Conservation (phyloP, 1,140 invertebrate genomes). For the Pectinophora gossypiella region DNA sequence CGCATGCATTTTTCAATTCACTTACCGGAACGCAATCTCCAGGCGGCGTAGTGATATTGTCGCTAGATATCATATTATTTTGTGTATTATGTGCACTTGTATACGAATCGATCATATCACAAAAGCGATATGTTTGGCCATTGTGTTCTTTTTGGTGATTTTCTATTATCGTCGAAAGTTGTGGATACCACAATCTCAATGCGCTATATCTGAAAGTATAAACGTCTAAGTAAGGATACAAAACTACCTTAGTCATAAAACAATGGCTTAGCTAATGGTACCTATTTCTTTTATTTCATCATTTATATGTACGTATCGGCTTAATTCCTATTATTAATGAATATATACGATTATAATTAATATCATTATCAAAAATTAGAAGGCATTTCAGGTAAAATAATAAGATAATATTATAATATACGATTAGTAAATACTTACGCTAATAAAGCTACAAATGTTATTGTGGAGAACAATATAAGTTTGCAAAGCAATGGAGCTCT, state of each 20-base stretch:
- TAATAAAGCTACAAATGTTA: conserved; percentile 37
- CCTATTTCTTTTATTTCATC: no score
- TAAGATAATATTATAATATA: no score
- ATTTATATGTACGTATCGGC: no score
- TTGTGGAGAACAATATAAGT: conserved; percentile 33
- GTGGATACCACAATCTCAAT: conserved; percentile 48
- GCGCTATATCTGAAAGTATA: conserved; percentile 38
- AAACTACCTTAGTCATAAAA: no score
- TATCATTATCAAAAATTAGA: no score
- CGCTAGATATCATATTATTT: conserved; percentile 1
- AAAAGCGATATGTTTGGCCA: conserved; percentile 27
- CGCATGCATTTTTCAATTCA: no score
- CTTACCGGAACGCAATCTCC: conserved; percentile 39
- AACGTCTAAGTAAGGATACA: no score
- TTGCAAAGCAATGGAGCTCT: conserved; percentile 28
- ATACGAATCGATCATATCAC: conserved; percentile 42
- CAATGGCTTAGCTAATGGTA: no score
- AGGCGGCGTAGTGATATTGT: conserved; percentile 17
- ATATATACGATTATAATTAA: no score
- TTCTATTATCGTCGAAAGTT: conserved; percentile 50
- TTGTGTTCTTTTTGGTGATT: conserved; percentile 32
- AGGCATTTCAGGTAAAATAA: no score
- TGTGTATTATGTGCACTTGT: no score
- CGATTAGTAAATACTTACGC: conserved; percentile 42
- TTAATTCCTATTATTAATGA: no score